Evolutionary conservation across 2,797 vertebrate species (phyloP), one percentile per base, ranked within the genome.

Genomic region (Botia kubotai): DNA sequence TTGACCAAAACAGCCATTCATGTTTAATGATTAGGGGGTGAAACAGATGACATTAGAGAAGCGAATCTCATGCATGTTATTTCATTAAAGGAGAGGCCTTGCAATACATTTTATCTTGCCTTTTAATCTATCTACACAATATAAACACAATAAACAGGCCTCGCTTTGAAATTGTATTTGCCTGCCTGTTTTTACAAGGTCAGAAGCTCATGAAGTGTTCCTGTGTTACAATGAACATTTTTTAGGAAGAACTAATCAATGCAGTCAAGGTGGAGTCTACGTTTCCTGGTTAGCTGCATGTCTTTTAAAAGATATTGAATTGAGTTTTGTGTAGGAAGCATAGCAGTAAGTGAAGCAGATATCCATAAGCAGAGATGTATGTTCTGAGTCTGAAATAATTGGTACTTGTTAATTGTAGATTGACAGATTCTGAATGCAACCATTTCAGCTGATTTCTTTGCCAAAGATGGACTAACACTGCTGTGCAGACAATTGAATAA

Each of bases 41-140:
- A 85, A 89, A 75, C 80, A 85, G 87, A 88, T 87, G 79, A 88
- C 87, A 90, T 90, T 82, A 92, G 87, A 87, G 82, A 88, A 90
- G 84, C 87, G 78, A 91, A 52, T 68, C 70, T 87, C 83, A 76
- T 84, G 84, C 77, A 77, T 43, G 63, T 36, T 72, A 88, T 87
- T 78, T 82, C 52, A 84, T 79, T 63, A 62, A 57, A 46, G 63
- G 82, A 17, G 62, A 66, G 21, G 33, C 67, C 39, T 6, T 52
- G 39, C 52, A 46, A 16, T 72, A 26, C 65, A 29, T 78, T 70
- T 74, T 70, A 63, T 65, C 52, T 63, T 11, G 16, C 33, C 6
- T 50, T 62, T 50, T 52, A 58, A 62, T 75, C 58, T 23, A 65
- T 39, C 2, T 62, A 79, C 68, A 52, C 43, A 39, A 63, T 71